Evolutionary conservation across 2,113 vertebrate genomes (phyloP).

Genomic region (Pseudolaguvia tuberculata): DNA sequence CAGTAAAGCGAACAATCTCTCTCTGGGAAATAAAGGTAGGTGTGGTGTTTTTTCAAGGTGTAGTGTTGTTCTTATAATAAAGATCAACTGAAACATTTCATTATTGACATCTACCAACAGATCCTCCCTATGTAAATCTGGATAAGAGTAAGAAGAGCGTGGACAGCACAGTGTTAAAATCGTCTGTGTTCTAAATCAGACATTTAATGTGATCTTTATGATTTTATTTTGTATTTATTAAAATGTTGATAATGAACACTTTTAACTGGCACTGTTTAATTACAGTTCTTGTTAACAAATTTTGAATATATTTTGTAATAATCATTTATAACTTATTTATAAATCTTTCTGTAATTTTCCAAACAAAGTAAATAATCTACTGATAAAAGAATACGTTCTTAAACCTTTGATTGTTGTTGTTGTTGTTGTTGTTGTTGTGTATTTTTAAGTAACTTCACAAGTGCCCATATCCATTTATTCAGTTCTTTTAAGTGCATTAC

Average conservation of each 20-base stretch:
- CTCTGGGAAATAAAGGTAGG: conserved; percentile 27
- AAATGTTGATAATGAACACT: conserved; percentile 1
- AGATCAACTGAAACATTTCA: background rate
- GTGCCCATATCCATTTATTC: conserved; percentile 48
- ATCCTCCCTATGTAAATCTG: conserved; percentile 38
- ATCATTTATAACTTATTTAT: conserved; percentile 53
- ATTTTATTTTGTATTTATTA: conserved; percentile 43
- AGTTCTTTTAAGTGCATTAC: conserved; percentile 41
- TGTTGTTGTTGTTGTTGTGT: conserved; percentile 1
- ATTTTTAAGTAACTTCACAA: conserved; percentile 14
- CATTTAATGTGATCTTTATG: background rate
- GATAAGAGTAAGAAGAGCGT: background rate
- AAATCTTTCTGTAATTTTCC: conserved; percentile 39
- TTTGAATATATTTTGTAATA: conserved; percentile 30
- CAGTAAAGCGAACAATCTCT: conserved; percentile 1
- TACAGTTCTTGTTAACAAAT: background rate
- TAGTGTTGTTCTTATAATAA: background rate
- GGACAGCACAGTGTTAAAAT: conserved; percentile 42
- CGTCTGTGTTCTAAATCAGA: conserved; percentile 1
- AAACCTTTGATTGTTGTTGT: background rate
- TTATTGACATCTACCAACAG: conserved; percentile 40
- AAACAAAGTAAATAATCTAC: conserved; percentile 12
- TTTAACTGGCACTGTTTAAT: background rate
- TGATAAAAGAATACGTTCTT: conserved; percentile 18
- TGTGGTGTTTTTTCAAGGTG: background rate